Evolutionary conservation across 1,140 invertebrate genomes (phyloP).

Genomic region (Probaryconus sp.): DNA sequence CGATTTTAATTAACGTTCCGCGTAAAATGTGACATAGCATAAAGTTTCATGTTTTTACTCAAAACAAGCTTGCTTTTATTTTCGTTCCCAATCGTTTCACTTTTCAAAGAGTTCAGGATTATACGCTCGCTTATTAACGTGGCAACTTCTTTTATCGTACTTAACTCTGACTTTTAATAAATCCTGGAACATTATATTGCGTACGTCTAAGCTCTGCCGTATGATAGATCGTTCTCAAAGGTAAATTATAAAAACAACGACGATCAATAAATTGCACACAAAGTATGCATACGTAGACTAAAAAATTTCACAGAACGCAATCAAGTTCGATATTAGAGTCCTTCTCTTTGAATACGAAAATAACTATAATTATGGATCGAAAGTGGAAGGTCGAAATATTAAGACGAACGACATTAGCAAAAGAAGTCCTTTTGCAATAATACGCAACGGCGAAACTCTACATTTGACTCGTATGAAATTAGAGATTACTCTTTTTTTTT

Average conservation of each 20-base stretch:
- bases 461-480: background rate
- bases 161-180: constrained; percentile 24
- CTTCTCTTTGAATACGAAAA: constrained; percentile 28
- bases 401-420: constrained; percentile 11
- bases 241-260: constrained; percentile 18
- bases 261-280: constrained; percentile 15
- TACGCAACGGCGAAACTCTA: constrained; percentile 3
- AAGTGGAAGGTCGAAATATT: background rate
- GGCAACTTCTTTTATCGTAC: constrained; percentile 36
- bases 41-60: constrained; percentile 15
- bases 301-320: constrained; percentile 13
- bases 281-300: constrained; percentile 2
- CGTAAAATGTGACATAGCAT: constrained; percentile 4
- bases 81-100: constrained; percentile 24
- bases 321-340: background rate
- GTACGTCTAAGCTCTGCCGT: constrained; percentile 17
- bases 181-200: constrained; percentile 12
- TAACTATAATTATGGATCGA: constrained; percentile 21
- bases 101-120: constrained; percentile 14
- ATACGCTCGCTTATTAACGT: constrained; percentile 1
- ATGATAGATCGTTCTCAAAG: constrained; percentile 32
- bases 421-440: constrained; percentile 5
- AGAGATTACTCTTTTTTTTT: too few species aligned
- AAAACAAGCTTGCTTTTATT: constrained; percentile 14
- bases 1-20: constrained; percentile 30